A percentile compares a stretch with the other conserved stretches of the same genome.
These are phyloP conservation scores for Maniola jurtina DNA, from an alignment of 1,140 invertebrate species.

Conservation along the genomic window DNA sequence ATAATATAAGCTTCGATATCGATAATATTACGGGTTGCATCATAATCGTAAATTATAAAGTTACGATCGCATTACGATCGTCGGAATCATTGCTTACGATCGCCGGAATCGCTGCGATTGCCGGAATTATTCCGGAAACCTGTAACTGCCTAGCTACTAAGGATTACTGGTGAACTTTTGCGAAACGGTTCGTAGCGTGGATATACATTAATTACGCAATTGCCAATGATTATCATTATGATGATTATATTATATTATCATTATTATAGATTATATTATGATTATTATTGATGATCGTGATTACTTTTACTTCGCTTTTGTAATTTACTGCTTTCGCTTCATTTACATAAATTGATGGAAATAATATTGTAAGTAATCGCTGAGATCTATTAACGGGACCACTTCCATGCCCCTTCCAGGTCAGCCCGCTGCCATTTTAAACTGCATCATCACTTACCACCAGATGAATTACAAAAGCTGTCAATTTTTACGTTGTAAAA, in stretches of 20 bases:
- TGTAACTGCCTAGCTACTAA: conserved; percentile 13
- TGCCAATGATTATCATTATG: background rate
- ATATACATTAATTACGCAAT: background rate
- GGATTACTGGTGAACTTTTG: conserved; percentile 5
- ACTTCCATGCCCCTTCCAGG: too few species aligned
- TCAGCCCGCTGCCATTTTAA: too few species aligned
- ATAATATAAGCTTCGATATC: conserved; percentile 38
- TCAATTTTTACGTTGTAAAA: too few species aligned
- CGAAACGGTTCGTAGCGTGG: background rate
- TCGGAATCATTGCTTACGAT: conserved; percentile 21
- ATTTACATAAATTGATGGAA: too few species aligned
- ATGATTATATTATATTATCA: background rate
- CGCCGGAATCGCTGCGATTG: conserved; percentile 14
- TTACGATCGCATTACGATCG: conserved; percentile 45
- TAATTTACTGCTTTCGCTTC: too few species aligned
- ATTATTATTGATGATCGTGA: too few species aligned
- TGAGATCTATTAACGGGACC: too few species aligned
- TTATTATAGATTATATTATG: too few species aligned
- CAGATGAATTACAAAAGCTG: too few species aligned
- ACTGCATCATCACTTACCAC: too few species aligned
- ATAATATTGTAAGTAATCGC: too few species aligned
- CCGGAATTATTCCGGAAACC: conserved; percentile 12
- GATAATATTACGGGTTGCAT: conserved; percentile 33
- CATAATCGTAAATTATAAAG: conserved; percentile 54
- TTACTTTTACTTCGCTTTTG: too few species aligned